Base-by-base conservation (phyloP, 2,888 invertebrate species). In the Cyaniris semiargus region DNA sequence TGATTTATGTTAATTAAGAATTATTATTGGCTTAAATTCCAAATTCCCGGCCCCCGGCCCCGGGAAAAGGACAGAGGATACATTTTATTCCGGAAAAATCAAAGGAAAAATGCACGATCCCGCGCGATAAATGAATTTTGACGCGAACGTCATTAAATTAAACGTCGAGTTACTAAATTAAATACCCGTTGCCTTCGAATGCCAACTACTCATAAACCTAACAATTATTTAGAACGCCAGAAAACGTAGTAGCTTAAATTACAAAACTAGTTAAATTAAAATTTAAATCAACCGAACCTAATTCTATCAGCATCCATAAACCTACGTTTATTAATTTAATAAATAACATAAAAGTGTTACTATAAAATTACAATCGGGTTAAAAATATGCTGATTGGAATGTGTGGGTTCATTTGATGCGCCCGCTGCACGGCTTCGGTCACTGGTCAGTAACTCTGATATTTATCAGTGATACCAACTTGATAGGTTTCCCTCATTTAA, bases 341-440 rank as follows among this genome's bases (percentile, higher is more conserved):
- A 66, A 66, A 66, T 31, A 66, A 66, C 15, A 66, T 66, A 66
- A 66, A 66, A 27, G 66, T 31, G 66, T 66, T 66, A 31, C 27
- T 27, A 27, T 66, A 18, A 66, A 66, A 66, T 60, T 13, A 60
- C 66, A 66, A 31, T 27, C 66, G 27, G 27, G 18, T 66, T 66
- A 66, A 66, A 66, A 27, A 66, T 66, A 27, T 31, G 66, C 66
- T 31, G 66, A 66, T 66, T 66, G 66, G 66, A 66, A 66, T 66
- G 66, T 66, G 27, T 31, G 21, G 27, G 66, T 27, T 66, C 66
- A 66, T 66, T 66, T 66, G 66, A 66, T 66, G 66, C 66, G 66
- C 58, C 60, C 66, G 66, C 27, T 66, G 27, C 66, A 66, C 27
- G 66, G 66, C 66, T 66, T 66, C 66, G 66, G 66, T 66, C 66